These are phyloP conservation scores for Sus cebifrons DNA, from an alignment of 2,797 vertebrate genomes.

Conservation along the genomic window DNA sequence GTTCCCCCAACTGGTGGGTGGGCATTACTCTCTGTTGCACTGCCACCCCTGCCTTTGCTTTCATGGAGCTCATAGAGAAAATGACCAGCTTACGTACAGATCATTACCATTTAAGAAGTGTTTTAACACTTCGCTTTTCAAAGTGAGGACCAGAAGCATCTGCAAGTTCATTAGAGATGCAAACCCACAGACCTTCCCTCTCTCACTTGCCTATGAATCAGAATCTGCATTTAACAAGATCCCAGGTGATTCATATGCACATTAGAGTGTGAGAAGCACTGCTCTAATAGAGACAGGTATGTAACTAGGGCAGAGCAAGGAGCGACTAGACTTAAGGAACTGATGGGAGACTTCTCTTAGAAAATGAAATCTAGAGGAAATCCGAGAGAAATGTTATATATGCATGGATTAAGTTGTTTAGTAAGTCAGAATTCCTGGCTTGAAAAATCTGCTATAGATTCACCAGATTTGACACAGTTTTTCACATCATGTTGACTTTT, in stretches of 20 bases:
- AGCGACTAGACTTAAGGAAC: not conserved
- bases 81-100: not conserved
- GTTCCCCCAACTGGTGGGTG: not conserved
- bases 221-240: conserved; percentile 43
- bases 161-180: not conserved
- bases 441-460: not conserved
- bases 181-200: not conserved
- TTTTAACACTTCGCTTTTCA: not conserved
- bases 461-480: not conserved
- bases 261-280: not conserved
- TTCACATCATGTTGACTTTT: not conserved
- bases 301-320: not conserved
- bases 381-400: not conserved
- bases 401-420: not conserved
- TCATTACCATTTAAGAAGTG: not conserved
- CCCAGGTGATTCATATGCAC: not conserved
- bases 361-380: not conserved
- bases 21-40: rapidly evolving
- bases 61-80: not conserved
- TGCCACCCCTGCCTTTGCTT: not conserved
- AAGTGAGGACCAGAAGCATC: not conserved
- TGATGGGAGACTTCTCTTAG: not conserved
- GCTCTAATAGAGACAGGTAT: not conserved
- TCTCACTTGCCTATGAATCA: not conserved
- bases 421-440: conserved; percentile 1